A percentile compares a stretch with the other conserved stretches of the same genome.
phyloP scores from a whole-genome alignment of 1,140 invertebrate genomes.

The Trichoplusia ni region DNA sequence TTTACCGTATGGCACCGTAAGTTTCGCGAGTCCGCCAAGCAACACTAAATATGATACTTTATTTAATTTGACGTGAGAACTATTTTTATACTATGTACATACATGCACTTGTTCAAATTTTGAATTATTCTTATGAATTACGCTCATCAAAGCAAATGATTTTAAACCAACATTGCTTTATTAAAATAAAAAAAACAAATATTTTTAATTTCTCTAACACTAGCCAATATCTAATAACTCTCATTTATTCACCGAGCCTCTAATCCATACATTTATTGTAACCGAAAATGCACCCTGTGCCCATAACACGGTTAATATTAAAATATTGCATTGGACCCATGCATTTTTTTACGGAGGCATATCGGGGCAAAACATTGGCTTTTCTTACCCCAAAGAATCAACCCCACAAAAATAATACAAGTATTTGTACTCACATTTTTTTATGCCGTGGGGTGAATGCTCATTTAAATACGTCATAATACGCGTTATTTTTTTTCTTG shows the following conservation, averaged over 20 bases:
- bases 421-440: constrained; percentile 73
- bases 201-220: too few species aligned
- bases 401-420: constrained; percentile 76
- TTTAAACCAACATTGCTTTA: too few species aligned
- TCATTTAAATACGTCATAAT: constrained; percentile 69
- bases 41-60: too few species aligned
- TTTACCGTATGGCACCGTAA: too few species aligned
- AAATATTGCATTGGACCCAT: constrained; percentile 76
- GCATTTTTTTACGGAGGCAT: constrained; percentile 70
- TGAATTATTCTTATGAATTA: too few species aligned
- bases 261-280: constrained; percentile 51
- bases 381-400: constrained; percentile 61
- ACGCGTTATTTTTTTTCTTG: constrained; percentile 36
- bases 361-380: constrained; percentile 74
- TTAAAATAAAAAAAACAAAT: too few species aligned
- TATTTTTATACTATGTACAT: too few species aligned
- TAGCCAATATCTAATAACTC: too few species aligned
- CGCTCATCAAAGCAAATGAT: too few species aligned
- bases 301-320: constrained; percentile 79
- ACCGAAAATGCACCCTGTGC: constrained; percentile 63
- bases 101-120: too few species aligned
- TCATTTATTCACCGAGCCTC: constrained; percentile 36
- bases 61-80: too few species aligned
- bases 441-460: constrained; percentile 57
- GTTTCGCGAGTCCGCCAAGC: too few species aligned